Conservation (phyloP, 2,888 invertebrate genomes). For the Metellina segmentata region DNA sequence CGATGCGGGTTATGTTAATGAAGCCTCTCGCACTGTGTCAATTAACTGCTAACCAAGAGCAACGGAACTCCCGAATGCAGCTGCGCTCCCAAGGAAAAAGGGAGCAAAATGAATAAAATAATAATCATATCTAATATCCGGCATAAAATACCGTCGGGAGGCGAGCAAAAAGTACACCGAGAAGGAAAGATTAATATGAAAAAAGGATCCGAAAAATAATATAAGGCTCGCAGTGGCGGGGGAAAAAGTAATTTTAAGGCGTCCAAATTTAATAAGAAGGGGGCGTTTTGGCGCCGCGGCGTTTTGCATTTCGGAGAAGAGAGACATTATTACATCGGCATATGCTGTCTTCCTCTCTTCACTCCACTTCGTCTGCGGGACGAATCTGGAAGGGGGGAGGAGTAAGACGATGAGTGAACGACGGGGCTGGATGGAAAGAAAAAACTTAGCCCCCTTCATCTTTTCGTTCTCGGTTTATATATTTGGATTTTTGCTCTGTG, state of each 20-base stretch:
- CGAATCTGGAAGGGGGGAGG: too few species aligned
- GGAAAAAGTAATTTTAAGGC: conserved; percentile 76
- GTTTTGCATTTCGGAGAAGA: conserved; percentile 62
- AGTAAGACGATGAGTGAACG: background rate
- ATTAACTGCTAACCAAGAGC: conserved; percentile 75
- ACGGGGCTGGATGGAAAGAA: background rate
- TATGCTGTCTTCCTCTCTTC: conserved; percentile 67
- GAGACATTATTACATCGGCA: conserved; percentile 74
- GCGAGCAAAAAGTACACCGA: conserved; percentile 64
- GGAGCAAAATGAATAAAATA: conserved; percentile 72
- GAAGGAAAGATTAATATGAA: conserved; percentile 74
- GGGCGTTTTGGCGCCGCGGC: conserved; percentile 68
- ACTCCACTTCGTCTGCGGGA: background rate
- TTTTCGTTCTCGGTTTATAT: background rate
- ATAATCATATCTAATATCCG: conserved; percentile 75
- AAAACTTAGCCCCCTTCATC: too few species aligned
- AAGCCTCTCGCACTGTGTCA: conserved; percentile 66
- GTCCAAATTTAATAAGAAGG: conserved; percentile 75
- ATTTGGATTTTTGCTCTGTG: conserved; percentile 17
- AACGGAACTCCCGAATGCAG: conserved; percentile 71
- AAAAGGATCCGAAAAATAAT: conserved; percentile 74
- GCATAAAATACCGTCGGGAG: conserved; percentile 72
- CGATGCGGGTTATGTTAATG: conserved; percentile 68
- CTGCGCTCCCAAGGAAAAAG: conserved; percentile 51
- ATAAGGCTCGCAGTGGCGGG: conserved; percentile 47